These are phyloP conservation scores for Trissoscelio sp. DNA, from an alignment of 2,888 invertebrate species.

Conservation along the genomic window DNA sequence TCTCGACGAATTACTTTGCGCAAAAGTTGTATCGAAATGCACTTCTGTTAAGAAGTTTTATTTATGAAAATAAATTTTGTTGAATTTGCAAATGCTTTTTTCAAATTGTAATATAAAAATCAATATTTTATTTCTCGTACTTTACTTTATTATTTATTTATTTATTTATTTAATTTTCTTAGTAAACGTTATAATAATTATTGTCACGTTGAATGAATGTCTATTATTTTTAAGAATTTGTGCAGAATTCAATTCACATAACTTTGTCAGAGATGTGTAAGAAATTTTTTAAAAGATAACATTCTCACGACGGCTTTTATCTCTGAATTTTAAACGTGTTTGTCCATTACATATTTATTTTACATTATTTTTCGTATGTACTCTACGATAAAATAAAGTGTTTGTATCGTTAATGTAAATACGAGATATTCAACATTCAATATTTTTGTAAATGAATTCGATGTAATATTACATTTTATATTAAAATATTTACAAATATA, in stretches of 20 bases:
- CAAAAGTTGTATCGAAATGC: background rate
- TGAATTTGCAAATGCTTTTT: background rate
- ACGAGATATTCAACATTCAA: conserved; percentile 2
- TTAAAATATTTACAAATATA: too few relatives aligned
- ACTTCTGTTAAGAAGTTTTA: background rate
- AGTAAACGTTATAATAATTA: too few relatives aligned
- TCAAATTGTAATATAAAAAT: too few relatives aligned
- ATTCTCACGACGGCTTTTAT: conserved; percentile 13
- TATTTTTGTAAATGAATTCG: background rate
- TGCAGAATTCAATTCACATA: background rate
- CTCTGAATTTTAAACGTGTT: conserved; percentile 21
- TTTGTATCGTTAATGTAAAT: conserved; percentile 11
- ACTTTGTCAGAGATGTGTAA: background rate
- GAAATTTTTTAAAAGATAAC: conserved; percentile 6
- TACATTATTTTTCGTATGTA: conserved; percentile 22
- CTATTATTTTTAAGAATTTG: background rate
- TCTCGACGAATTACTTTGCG: background rate
- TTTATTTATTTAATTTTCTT: background rate
- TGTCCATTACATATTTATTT: conserved; percentile 28
- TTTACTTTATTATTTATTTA: background rate
- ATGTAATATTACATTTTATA: background rate
- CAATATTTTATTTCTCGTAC: background rate
- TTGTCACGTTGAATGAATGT: too few relatives aligned
- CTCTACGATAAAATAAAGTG: conserved; percentile 16
- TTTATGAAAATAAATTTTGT: conserved; percentile 1